Conservation (phyloP, 92 coral and sea anemone genomes). For the Diadumene lineata region DNA sequence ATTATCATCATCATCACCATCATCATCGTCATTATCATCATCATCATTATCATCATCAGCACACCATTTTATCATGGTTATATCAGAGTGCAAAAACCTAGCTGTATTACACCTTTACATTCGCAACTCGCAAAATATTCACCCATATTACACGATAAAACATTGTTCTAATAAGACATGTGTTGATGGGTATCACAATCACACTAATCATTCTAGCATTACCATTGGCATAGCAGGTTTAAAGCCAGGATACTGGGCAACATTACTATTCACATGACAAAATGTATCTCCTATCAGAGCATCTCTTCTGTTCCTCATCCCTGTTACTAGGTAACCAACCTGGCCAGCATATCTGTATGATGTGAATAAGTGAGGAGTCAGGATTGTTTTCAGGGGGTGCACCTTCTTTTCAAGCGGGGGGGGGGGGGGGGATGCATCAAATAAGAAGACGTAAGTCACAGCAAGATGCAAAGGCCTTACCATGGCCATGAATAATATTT, state of each 20-base stretch:
- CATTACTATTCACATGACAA: slow-evolving; percentile 67
- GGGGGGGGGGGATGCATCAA: too few relatives aligned
- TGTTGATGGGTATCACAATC: too few relatives aligned
- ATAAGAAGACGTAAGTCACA: too few relatives aligned
- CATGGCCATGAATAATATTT: too few relatives aligned
- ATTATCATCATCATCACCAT: neutral
- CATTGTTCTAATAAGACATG: too few relatives aligned
- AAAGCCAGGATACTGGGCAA: slow-evolving; percentile 77
- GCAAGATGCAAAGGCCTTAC: too few relatives aligned
- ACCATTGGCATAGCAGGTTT: slow-evolving; percentile 93
- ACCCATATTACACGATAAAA: too few relatives aligned
- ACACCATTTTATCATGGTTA: neutral
- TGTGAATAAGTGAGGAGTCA: too few relatives aligned
- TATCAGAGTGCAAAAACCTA: neutral
- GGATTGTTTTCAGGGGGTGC: too few relatives aligned
- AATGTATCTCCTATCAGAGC: slow-evolving; percentile 97
- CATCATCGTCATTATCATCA: neutral
- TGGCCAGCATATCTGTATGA: slow-evolving; percentile 94
- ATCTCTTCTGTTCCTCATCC: slow-evolving; percentile 89
- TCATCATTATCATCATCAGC: neutral
- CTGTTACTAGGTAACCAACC: slow-evolving; percentile 87
- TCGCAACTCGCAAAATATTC: too few relatives aligned
- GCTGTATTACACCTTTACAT: too few relatives aligned
- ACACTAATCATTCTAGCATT: neutral
- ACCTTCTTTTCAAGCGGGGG: too few relatives aligned